Base-by-base conservation (phyloP, 2,888 invertebrate species). In the Napeogenes inachia region DNA sequence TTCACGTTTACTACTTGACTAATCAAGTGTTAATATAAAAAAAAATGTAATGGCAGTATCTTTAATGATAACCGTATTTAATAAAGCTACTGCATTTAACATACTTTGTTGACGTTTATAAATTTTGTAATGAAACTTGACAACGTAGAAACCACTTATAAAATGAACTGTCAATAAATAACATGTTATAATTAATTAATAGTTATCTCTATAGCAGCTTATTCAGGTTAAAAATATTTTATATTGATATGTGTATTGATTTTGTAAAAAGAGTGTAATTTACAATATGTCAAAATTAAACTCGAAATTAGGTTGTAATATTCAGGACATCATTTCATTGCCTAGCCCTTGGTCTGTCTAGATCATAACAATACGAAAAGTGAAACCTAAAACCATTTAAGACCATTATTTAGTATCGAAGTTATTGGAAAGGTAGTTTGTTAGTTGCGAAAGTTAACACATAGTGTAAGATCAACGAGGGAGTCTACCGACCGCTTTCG, bases 361-460 rank as follows among this genome's bases (percentile, higher is more conserved):
- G 30, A 21, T 47, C 50, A 30, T 50, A 50, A 21, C 21, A 47
- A 50, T 50, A 30, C 30, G 4, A 57, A 56, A 33, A 10, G 55
- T 56, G 60, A 60, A 58, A 58, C 60, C 53, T 62, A 35, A 47
- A 59, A 60, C 45, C n/a, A 45, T 62, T 56, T 57, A 60, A 45
- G 46, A 57, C 60, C 45, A 54, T 59, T 61, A 63, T 61, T 12
- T 54, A 56, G 59, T 63, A 68, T 58, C 38, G 57, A 64, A 60
- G 64, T 57, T 63, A 71, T 71, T 69, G 71, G 70, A 76, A 72
- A 73, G 74, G 74, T 70, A 65, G 63, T 66, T 70, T 65, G 64
- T 67, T 76, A 73, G 75, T 72, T 76, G 88, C 80, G 88, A 89
- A 89, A 89, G 89, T 85, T 86, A 82, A 84, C 79, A 78, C 68